A percentile compares a stretch with the other conserved stretches of the same genome.
Evolutionary conservation across 2,888 invertebrate genomes (phyloP).

Genomic region (Torymus auratus): DNA sequence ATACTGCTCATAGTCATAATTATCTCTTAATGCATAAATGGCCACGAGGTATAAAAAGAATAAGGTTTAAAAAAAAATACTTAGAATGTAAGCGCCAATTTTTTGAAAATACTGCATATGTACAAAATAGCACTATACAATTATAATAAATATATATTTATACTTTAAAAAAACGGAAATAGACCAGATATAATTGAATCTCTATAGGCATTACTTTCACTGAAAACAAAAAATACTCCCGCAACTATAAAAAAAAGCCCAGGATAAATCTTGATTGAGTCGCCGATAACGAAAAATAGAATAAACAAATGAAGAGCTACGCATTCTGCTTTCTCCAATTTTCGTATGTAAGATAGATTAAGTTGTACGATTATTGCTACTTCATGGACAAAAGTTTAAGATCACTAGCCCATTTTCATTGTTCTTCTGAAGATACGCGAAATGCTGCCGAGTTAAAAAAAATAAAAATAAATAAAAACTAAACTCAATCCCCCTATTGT

Average conservation of each 20-base stretch:
- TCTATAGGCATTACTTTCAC: conserved; percentile 40
- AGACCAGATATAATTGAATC: conserved; percentile 27
- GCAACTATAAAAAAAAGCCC: conserved; percentile 39
- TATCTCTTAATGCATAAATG: conserved; percentile 44
- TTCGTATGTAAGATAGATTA: conserved; percentile 22
- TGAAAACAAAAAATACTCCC: conserved; percentile 42
- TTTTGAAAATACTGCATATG: conserved; percentile 52
- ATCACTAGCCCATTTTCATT: conserved; percentile 56
- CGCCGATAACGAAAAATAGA: conserved; percentile 29
- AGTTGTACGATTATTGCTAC: conserved; percentile 52
- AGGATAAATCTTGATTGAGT: conserved; percentile 45
- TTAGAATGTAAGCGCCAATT: conserved; percentile 23
- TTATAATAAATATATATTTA: conserved; percentile 47
- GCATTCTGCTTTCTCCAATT: conserved; percentile 30
- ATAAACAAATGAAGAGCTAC: conserved; percentile 22
- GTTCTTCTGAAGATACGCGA: conserved; percentile 50
- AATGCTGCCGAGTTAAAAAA: conserved; percentile 41
- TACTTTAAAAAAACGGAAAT: conserved; percentile 42
- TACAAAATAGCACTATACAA: conserved; percentile 51
- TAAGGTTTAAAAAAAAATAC: conserved; percentile 33
- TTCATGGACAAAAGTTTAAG: conserved; percentile 54
- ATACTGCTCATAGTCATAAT: conserved; percentile 17
- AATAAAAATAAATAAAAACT: conserved; percentile 44
- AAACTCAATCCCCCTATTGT: conserved; percentile 14
- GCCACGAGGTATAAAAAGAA: conserved; percentile 44